phyloP scores from a whole-genome alignment of 2,888 invertebrate species.

The Drosophila nigritarsus region DNA sequence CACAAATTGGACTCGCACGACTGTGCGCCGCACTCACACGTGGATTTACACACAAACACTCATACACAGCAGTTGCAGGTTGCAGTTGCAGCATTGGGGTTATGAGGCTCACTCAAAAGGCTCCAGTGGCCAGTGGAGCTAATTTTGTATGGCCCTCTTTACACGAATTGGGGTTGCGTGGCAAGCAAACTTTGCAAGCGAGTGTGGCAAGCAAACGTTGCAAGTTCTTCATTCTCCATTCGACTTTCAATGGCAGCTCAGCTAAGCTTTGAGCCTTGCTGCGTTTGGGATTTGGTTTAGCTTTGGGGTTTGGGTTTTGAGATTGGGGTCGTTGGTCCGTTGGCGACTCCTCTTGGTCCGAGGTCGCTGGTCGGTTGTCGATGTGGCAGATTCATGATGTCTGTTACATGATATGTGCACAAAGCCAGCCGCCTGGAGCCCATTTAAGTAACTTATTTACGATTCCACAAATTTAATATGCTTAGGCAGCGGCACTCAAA shows the following conservation, averaged over 20 bases:
- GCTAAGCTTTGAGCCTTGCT: slow-evolving; percentile 33
- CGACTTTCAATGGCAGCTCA: slow-evolving; percentile 57
- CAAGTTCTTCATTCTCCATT: slow-evolving; percentile 38
- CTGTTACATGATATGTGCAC: slow-evolving; percentile 68
- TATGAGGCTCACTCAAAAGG: slow-evolving; percentile 63
- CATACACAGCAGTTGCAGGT: slow-evolving; percentile 24
- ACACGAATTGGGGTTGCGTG: slow-evolving; percentile 62
- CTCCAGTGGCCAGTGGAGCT: slow-evolving; percentile 70
- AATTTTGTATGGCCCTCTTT: slow-evolving; percentile 63
- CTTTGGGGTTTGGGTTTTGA: slow-evolving; percentile 42
- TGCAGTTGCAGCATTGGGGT: slow-evolving; percentile 57
- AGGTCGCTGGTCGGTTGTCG: slow-evolving; percentile 35
- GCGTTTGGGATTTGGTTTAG: slow-evolving; percentile 36
- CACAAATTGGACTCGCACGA: slow-evolving; percentile 16
- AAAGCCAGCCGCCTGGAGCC: slow-evolving; percentile 49
- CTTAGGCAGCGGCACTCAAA: not conserved
- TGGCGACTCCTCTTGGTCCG: not conserved
- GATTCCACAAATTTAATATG: not conserved
- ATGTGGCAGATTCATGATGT: slow-evolving; percentile 56
- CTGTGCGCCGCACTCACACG: slow-evolving; percentile 51
- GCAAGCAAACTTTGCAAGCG: slow-evolving; percentile 13
- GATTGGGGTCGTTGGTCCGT: slow-evolving; percentile 54
- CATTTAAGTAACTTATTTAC: slow-evolving; percentile 32
- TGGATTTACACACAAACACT: slow-evolving; percentile 40
- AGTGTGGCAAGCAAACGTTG: slow-evolving; percentile 7